These are phyloP conservation scores for Holocentrus rufus DNA, from an alignment of 2,797 vertebrate species.

Conservation along the genomic window DNA sequence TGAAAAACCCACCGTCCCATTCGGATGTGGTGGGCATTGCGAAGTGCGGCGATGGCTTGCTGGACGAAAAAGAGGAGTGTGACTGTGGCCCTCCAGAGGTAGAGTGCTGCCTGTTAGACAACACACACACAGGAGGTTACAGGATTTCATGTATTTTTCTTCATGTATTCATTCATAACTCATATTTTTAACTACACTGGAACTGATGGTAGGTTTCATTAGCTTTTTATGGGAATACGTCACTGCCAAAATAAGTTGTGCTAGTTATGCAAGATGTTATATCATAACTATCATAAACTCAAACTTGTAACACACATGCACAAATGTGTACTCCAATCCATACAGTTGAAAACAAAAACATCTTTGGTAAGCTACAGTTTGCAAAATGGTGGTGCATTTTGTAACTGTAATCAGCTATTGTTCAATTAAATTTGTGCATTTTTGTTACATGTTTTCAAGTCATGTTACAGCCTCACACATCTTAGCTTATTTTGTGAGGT, in stretches of 20 bases:
- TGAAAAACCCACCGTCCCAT: slow-evolving; percentile 83
- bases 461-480: not conserved
- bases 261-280: too few relatives aligned
- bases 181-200: not conserved
- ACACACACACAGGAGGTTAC: not conserved
- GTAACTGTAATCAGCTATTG: too few relatives aligned
- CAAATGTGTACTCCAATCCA: too few relatives aligned
- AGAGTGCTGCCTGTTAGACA: not conserved
- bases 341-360: too few relatives aligned
- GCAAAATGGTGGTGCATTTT: too few relatives aligned
- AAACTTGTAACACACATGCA: too few relatives aligned
- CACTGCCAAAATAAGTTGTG: too few relatives aligned
- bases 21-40: slow-evolving; percentile 75
- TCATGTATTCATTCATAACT: not conserved
- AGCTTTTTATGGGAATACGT: too few relatives aligned
- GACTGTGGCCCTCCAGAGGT: slow-evolving; percentile 90
- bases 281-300: too few relatives aligned
- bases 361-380: too few relatives aligned
- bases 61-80: slow-evolving; percentile 87
- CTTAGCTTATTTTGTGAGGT: not conserved
- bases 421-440: not conserved
- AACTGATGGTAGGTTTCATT: too few relatives aligned
- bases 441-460: not conserved
- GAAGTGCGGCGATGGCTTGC: slow-evolving; percentile 86
- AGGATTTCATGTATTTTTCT: too few relatives aligned